Evolutionary conservation across 2,888 invertebrate species (phyloP), one percentile per base, ranked within the genome.

Genomic region (Hemicrepidius hirtus): DNA sequence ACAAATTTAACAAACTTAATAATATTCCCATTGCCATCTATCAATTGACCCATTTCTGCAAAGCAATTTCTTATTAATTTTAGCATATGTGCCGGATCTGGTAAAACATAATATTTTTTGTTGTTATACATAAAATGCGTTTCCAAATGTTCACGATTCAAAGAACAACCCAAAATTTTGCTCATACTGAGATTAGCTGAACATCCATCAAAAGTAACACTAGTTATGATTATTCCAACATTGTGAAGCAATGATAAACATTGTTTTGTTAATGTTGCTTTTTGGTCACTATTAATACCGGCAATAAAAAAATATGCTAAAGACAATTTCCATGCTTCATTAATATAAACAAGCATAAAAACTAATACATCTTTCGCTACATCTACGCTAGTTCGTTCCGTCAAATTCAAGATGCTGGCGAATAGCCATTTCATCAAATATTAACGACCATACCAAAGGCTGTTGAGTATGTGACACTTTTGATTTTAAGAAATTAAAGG

Each of bases 341-440:
- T 81, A 44, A 80, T 50, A 35, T 71, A 68, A 57, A 70, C 72
- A 12, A 80, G 46, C 75, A 82, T 75, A 32, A 80, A 74, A 13
- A 80, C 80, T 68, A 81, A 78, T 10, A 78, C 81, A 55, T 80
- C 78, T 50, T 74, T 78, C 7, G 80, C 78, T 60, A 40, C 7
- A 6, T 59, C 18, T 20, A 78, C 64, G 40, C 67, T 78, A 77
- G 68, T 78, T 74, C 55, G 76, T 76, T 3, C 82, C 82, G 68
- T 80, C 78, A 80, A 78, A 84, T 74, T 84, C 81, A 44, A 81
- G 20, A 37, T 79, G 63, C 69, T 77, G 70, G n/a, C 76, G 69
- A 21, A 80, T 79, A 1, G 79, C 74, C 77, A 84, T 82, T 76
- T 82, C 81, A 71, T 82, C 81, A n/a, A 82, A 62, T 5, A 78